phyloP scores from a whole-genome alignment of 2,888 invertebrate genomes.

The Mythimna albipuncta region DNA sequence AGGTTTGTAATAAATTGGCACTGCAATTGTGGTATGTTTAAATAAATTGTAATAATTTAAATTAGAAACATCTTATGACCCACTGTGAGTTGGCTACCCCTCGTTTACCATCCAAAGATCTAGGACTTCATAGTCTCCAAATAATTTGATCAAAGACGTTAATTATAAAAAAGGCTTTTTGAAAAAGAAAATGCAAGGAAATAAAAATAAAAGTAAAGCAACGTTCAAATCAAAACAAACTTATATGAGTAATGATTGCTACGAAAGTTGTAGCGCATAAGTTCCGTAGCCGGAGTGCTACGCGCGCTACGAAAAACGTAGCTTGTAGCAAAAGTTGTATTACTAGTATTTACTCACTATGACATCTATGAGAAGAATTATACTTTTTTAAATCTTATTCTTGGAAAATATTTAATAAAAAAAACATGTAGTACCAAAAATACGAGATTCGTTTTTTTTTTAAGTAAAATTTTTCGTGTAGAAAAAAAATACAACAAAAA shows the following conservation, averaged over 20 bases:
- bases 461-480: neutral
- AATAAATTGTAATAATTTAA: neutral
- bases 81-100: neutral
- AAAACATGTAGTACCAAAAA: neutral
- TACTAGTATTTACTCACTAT: neutral
- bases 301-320: constrained; percentile 28
- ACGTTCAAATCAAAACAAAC: neutral
- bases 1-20: neutral
- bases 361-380: neutral
- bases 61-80: neutral
- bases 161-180: neutral
- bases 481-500: neutral
- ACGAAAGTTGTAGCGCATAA: constrained; percentile 14
- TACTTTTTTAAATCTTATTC: neutral
- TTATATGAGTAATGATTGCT: neutral
- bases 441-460: neutral
- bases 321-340: constrained; percentile 8
- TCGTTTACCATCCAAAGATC: neutral
- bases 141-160: neutral
- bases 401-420: too few species aligned
- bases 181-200: neutral
- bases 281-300: constrained; percentile 33
- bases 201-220: neutral
- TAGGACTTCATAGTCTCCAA: too few species aligned
- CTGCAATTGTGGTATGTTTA: neutral